Evolutionary conservation across 2,113 vertebrate species (phyloP).

Genomic region (Corythaixoides concolor): DNA sequence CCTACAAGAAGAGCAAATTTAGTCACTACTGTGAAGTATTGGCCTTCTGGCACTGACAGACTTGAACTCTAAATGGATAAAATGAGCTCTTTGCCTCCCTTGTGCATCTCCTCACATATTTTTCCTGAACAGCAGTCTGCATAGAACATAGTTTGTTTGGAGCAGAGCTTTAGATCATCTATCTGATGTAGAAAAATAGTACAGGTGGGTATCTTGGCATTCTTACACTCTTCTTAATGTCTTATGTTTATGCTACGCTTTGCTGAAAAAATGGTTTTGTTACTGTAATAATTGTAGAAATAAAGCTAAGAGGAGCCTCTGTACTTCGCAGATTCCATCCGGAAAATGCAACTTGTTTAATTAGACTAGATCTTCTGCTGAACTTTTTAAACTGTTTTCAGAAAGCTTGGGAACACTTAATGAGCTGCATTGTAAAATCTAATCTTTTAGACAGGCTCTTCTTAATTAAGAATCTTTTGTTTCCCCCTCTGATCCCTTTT

Average conservation of each 20-base stretch:
- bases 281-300: neutral
- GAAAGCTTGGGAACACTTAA: neutral
- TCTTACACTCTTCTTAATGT: neutral
- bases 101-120: neutral
- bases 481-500: neutral
- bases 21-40: neutral
- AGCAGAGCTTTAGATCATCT: neutral
- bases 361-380: neutral
- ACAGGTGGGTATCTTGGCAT: neutral
- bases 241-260: neutral
- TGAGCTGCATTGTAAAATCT: rapidly evolving
- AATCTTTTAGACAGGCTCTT: neutral
- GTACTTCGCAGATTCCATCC: neutral
- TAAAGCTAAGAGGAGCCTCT: neutral
- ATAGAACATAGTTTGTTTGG: neutral
- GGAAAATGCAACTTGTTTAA: neutral
- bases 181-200: neutral
- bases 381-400: neutral
- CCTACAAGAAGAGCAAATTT: neutral
- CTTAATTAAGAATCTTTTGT: neutral
- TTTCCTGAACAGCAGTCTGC: neutral
- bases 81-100: neutral
- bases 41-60: neutral
- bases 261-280: neutral
- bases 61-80: neutral